These are phyloP conservation scores for Mesoclemmys tuberculata DNA, from an alignment of 2,113 vertebrate species.

Conservation along the genomic window DNA sequence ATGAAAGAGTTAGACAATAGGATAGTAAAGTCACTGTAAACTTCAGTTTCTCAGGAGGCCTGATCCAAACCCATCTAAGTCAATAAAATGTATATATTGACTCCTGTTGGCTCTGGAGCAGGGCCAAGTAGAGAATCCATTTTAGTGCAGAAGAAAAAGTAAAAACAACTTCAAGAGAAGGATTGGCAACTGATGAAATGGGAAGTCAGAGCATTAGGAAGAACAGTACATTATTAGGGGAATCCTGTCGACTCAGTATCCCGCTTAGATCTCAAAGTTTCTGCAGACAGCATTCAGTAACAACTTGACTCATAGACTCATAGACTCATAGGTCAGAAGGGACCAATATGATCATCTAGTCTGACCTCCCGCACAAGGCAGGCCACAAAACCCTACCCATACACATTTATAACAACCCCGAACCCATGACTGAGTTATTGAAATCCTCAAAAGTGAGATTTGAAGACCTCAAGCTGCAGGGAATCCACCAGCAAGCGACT, in stretches of 20 bases:
- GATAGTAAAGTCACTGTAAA: slow-evolving; percentile 49
- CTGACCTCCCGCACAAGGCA: no score
- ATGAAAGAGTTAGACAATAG: slow-evolving; percentile 48
- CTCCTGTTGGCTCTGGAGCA: background rate
- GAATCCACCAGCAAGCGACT: no score
- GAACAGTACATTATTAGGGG: slow-evolving; percentile 6
- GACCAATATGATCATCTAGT: no score
- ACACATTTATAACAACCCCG: no score
- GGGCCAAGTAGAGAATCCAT: background rate
- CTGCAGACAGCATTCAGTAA: background rate
- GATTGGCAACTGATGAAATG: background rate
- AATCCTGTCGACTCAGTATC: slow-evolving; percentile 13
- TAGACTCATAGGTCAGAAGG: no score
- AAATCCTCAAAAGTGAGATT: no score
- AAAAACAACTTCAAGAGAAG: slow-evolving; percentile 29
- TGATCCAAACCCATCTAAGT: background rate
- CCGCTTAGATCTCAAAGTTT: slow-evolving; percentile 18
- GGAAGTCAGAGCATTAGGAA: slow-evolving; percentile 2
- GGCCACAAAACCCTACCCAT: no score
- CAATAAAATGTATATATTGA: background rate
- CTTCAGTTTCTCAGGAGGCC: slow-evolving; percentile 9
- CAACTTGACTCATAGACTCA: no score
- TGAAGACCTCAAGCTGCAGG: no score
- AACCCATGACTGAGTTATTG: no score
- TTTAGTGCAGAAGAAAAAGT: slow-evolving; percentile 42